Conservation (phyloP, 2,797 vertebrate genomes). For the Brachymystax lenok region DNA sequence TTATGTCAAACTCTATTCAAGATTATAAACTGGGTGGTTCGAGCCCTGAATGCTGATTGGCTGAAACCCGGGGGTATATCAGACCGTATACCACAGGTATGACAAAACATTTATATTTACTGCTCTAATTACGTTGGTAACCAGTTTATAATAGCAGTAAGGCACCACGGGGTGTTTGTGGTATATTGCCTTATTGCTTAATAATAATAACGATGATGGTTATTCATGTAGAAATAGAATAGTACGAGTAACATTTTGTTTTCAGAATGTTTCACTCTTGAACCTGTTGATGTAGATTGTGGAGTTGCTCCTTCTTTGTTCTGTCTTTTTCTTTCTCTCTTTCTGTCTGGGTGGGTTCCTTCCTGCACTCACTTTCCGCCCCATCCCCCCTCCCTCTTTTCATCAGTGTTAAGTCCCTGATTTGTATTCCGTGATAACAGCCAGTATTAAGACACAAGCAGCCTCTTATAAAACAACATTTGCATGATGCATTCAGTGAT, state of each 20-base stretch:
- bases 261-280: neutral
- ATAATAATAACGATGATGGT: neutral
- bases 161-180: too few relatives aligned
- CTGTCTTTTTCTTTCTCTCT: constrained; percentile 5
- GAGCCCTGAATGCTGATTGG: too few relatives aligned
- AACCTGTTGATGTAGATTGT: too few relatives aligned
- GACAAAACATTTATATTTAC: too few relatives aligned
- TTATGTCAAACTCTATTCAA: too few relatives aligned
- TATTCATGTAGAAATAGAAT: neutral
- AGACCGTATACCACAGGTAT: too few relatives aligned
- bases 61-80: too few relatives aligned
- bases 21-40: too few relatives aligned
- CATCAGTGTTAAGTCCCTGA: constrained; percentile 69
- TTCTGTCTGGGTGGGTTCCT: constrained; percentile 30
- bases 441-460: constrained; percentile 55
- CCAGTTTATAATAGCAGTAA: too few relatives aligned
- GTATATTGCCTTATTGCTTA: too few relatives aligned
- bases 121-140: too few relatives aligned
- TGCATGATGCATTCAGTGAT: constrained; percentile 75
- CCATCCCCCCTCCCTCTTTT: constrained; percentile 15
- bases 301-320: neutral
- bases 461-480: constrained; percentile 62
- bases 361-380: constrained; percentile 9
- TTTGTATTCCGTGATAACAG: constrained; percentile 72
- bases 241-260: neutral